Conservation (phyloP, 2,113 vertebrate genomes). For the Poecile atricapillus region DNA sequence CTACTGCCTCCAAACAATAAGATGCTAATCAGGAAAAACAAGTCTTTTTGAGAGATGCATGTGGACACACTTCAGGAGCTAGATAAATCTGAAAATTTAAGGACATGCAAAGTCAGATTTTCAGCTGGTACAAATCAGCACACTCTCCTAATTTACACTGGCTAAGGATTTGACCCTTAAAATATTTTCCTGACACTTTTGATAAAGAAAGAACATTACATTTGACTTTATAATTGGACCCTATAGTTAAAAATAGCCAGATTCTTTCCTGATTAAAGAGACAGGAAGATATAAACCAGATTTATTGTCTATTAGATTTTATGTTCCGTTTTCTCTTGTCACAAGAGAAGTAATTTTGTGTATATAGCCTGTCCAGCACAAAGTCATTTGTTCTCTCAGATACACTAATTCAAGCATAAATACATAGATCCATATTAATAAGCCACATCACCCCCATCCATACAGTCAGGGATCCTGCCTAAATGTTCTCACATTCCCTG, state of each 20-base stretch:
- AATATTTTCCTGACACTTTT: conserved; percentile 52
- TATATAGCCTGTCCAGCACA: conserved; percentile 32
- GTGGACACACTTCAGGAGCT: neutral
- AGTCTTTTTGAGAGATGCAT: neutral
- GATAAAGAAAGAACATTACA: conserved; percentile 48
- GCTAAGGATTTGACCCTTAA: conserved; percentile 38
- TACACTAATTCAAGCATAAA: conserved; percentile 54
- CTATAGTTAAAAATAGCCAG: conserved; percentile 47
- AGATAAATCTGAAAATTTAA: neutral
- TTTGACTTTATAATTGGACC: conserved; percentile 52
- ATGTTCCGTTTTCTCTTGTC: conserved; percentile 61
- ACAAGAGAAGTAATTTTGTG: conserved; percentile 51
- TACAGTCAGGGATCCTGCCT: neutral
- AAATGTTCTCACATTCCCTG: neutral
- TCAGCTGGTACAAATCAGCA: conserved; percentile 32
- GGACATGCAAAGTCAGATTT: neutral
- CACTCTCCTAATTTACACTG: neutral
- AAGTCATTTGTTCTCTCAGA: conserved; percentile 41
- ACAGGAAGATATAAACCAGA: conserved; percentile 59
- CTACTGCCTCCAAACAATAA: neutral
- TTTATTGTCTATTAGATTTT: conserved; percentile 60
- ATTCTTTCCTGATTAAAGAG: conserved; percentile 58
- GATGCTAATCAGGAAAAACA: neutral
- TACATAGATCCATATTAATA: conserved; percentile 35
- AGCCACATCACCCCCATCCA: neutral